Percentiles rank a stretch among this genome's conserved stretches.
These are phyloP conservation scores for Harpagoxenus sublaevis DNA, from an alignment of 2,888 invertebrate genomes.

Conservation along the genomic window DNA sequence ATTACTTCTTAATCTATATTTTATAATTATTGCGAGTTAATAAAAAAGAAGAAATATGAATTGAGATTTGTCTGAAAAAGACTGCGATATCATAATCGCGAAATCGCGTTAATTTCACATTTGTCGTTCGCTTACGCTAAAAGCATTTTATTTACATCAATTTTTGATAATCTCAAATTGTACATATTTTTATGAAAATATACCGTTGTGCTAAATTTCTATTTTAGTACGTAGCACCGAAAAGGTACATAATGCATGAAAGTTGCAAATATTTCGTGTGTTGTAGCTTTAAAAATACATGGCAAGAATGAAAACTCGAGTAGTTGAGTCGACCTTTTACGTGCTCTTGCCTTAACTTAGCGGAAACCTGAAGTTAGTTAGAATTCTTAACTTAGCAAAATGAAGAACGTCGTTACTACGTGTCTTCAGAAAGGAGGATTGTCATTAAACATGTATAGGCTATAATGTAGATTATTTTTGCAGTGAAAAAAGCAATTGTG, in stretches of 20 bases:
- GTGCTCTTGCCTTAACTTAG: conserved; percentile 36
- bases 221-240: background rate
- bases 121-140: background rate
- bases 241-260: conserved; percentile 22
- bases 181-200: conserved; percentile 12
- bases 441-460: conserved; percentile 35
- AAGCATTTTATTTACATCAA: background rate
- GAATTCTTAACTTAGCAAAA: conserved; percentile 47
- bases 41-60: background rate
- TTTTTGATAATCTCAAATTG: background rate
- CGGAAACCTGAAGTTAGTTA: conserved; percentile 43
- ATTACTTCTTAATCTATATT: background rate
- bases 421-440: conserved; percentile 20
- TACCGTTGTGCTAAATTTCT: background rate
- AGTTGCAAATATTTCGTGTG: conserved; percentile 48
- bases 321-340: conserved; percentile 45
- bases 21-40: background rate
- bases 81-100: background rate
- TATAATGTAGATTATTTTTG: background rate
- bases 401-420: conserved; percentile 48
- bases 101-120: background rate
- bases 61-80: background rate
- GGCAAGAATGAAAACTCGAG: conserved; percentile 41
- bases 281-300: conserved; percentile 44
- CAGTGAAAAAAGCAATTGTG: background rate